A percentile compares a stretch with the other conserved stretches of the same genome.
phyloP scores from a whole-genome alignment of 1,140 invertebrate genomes.

The Saccostrea cuccullata region DNA sequence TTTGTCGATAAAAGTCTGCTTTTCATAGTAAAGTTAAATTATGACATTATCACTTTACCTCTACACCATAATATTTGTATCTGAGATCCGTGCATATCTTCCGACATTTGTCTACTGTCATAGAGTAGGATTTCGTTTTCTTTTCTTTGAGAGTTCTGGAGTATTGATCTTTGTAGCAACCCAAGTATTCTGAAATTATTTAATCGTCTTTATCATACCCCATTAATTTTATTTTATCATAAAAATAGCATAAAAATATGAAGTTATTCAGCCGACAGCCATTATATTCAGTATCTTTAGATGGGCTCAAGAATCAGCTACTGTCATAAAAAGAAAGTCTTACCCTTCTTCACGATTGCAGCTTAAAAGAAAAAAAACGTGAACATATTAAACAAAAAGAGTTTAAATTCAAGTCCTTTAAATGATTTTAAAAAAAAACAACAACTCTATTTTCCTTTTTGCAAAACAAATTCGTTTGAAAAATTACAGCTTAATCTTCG shows the following conservation, averaged over 20 bases:
- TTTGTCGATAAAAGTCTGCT: no score
- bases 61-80: constrained; percentile 7
- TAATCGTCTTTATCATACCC: background rate
- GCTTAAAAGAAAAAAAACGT: background rate
- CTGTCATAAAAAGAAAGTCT: background rate
- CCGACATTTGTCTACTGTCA: background rate
- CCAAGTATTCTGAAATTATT: background rate
- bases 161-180: background rate
- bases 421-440: no score
- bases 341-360: constrained; percentile 24
- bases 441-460: no score
- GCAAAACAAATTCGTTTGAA: no score
- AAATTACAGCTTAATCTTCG: no score
- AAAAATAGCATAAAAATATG: background rate
- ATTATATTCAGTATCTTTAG: background rate
- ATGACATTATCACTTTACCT: background rate
- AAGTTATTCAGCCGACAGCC: background rate
- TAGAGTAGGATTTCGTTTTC: background rate
- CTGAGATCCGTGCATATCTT: background rate
- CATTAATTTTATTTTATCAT: background rate
- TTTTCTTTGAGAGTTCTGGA: background rate
- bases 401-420: background rate
- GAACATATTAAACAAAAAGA: background rate
- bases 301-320: background rate
- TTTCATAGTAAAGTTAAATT: no score